Percentiles rank a stretch among this genome's conserved stretches.
Evolutionary conservation across 2,797 vertebrate species (phyloP).

Genomic region (Chloroceryle inda): DNA sequence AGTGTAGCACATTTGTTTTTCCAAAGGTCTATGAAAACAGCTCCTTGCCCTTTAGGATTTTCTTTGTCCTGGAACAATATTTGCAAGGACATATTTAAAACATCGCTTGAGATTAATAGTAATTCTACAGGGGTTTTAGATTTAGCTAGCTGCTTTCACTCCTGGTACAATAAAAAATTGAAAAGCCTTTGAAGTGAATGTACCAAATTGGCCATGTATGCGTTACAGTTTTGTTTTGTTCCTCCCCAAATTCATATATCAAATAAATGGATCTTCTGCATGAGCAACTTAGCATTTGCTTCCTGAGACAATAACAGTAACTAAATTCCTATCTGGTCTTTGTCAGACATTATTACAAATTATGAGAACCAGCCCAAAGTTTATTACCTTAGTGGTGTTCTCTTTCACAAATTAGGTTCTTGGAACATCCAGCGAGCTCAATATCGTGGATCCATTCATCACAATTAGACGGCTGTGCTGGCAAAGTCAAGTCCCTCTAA

Average conservation of each 20-base stretch:
- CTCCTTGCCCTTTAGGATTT: slow-evolving; percentile 18
- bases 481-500: not conserved
- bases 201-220: not conserved
- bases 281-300: slow-evolving; percentile 49
- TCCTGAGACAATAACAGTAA: slow-evolving; percentile 49
- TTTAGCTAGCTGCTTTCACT: not conserved
- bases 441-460: not conserved
- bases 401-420: slow-evolving; percentile 56
- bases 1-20: not conserved
- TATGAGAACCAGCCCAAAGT: slow-evolving; percentile 46
- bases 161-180: not conserved
- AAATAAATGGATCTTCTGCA: slow-evolving; percentile 55
- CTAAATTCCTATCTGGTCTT: slow-evolving; percentile 55
- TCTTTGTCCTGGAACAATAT: not conserved
- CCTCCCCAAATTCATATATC: slow-evolving; percentile 50
- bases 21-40: not conserved
- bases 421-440: slow-evolving; percentile 19
- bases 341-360: slow-evolving; percentile 64
- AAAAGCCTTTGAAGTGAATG: not conserved
- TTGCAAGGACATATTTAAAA: not conserved
- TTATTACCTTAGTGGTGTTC: slow-evolving; percentile 42
- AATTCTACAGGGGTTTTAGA: not conserved
- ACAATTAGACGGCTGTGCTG: slow-evolving; percentile 46
- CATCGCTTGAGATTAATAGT: not conserved
- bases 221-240: not conserved